A percentile compares a stretch with the other conserved stretches of the same genome.
Evolutionary conservation across 1,140 invertebrate species (phyloP).

Genomic region (Drosophila novamexicana): DNA sequence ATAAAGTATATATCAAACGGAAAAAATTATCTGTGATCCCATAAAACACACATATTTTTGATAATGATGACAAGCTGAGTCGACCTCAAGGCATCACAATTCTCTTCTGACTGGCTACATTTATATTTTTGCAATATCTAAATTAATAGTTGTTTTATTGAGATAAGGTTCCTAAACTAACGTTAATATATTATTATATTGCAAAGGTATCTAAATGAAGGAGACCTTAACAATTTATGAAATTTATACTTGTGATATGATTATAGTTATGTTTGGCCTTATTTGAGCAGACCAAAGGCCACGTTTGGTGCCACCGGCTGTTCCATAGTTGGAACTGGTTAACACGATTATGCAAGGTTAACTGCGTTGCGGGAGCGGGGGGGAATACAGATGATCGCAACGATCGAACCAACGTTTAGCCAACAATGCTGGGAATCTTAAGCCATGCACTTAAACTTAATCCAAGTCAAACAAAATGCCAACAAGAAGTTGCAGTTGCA

Average conservation of each 20-base stretch:
- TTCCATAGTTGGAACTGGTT: constrained; percentile 7
- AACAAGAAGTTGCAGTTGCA: constrained; percentile 53
- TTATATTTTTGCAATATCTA: too few species aligned
- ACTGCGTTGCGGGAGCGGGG: not conserved
- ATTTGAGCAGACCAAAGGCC: not conserved
- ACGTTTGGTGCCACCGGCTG: not conserved
- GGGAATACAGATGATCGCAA: not conserved
- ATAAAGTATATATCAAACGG: too few species aligned
- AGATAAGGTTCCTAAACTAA: too few species aligned
- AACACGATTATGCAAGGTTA: constrained; percentile 29
- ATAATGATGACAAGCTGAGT: too few species aligned
- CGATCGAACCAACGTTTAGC: constrained; percentile 50
- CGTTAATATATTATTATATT: too few species aligned
- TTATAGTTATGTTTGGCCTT: not conserved
- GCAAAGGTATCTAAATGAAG: too few species aligned
- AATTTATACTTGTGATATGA: not conserved
- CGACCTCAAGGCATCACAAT: too few species aligned
- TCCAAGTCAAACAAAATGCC: constrained; percentile 76
- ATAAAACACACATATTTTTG: too few species aligned
- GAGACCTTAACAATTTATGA: too few species aligned
- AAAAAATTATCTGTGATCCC: too few species aligned
- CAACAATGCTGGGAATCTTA: constrained; percentile 64
- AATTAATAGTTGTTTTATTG: too few species aligned
- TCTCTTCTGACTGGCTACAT: too few species aligned
- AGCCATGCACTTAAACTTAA: constrained; percentile 70